These are phyloP conservation scores for Ichneumon xanthorius DNA, from an alignment of 2,888 invertebrate species.

Conservation along the genomic window DNA sequence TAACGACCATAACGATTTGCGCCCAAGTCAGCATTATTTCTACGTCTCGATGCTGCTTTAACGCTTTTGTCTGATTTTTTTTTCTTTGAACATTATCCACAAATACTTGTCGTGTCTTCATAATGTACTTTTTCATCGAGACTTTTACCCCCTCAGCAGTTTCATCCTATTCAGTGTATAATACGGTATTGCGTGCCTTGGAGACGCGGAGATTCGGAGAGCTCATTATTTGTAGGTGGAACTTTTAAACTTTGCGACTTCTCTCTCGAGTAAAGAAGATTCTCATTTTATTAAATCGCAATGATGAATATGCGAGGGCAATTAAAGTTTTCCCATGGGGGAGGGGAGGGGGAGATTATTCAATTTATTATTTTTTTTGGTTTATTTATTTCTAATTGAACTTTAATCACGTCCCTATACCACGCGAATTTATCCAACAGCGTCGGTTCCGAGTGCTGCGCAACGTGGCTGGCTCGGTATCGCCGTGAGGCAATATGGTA, in stretches of 20 bases:
- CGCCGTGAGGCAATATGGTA: constrained; percentile 18
- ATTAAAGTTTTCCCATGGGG: constrained; percentile 35
- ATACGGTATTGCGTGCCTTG: neutral
- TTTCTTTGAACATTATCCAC: neutral
- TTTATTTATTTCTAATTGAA: constrained; percentile 1
- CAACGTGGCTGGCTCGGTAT: neutral
- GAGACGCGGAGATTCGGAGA: constrained; percentile 1
- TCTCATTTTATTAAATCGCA: neutral
- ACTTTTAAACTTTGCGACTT: neutral
- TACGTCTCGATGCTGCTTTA: neutral
- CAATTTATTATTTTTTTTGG: neutral
- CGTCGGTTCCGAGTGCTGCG: neutral
- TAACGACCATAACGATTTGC: neutral
- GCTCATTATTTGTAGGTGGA: neutral
- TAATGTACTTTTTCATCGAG: neutral
- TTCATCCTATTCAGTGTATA: neutral
- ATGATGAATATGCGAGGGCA: neutral
- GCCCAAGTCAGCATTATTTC: neutral
- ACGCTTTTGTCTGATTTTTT: neutral
- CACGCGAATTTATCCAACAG: neutral
- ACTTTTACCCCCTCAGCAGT: neutral
- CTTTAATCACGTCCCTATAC: neutral
- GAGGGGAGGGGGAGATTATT: neutral
- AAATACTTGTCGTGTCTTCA: neutral
- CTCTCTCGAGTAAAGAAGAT: neutral